Evolutionary conservation across 2,888 invertebrate species (phyloP).

Genomic region (Anthophora plumipes): DNA sequence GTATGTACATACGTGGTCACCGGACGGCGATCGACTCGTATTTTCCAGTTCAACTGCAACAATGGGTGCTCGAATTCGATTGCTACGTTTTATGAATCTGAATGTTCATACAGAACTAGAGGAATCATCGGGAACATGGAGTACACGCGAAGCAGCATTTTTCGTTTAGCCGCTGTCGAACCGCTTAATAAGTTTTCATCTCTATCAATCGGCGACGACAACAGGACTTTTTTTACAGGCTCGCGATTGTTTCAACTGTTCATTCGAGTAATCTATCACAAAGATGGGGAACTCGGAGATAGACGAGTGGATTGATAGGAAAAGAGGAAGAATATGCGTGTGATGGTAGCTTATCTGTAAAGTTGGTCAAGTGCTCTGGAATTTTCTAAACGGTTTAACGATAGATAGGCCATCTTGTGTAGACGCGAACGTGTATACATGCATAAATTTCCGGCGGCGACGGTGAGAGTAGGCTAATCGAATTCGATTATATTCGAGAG

Average conservation of each 20-base stretch:
- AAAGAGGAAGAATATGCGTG: not conserved
- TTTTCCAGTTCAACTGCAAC: conserved; percentile 31
- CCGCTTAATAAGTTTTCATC: conserved; percentile 3
- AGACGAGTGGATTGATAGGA: too few species aligned
- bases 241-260: not conserved
- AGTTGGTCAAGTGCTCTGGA: conserved; percentile 28
- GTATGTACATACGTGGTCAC: not conserved
- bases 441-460: too few species aligned
- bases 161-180: not conserved
- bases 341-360: not conserved
- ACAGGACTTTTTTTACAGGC: not conserved
- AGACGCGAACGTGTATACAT: not conserved
- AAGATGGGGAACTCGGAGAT: not conserved
- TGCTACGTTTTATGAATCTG: conserved; percentile 28
- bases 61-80: conserved; percentile 33
- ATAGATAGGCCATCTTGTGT: conserved; percentile 16
- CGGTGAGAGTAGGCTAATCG: conserved; percentile 16
- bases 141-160: not conserved
- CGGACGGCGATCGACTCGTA: conserved; percentile 13
- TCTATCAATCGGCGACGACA: not conserved
- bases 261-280: not conserved
- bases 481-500: conserved; percentile 29
- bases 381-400: conserved; percentile 22
- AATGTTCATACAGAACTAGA: not conserved
- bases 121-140: not conserved